Evolutionary conservation across 2,797 vertebrate genomes (phyloP).

Genomic region (Clarias pachynema): DNA sequence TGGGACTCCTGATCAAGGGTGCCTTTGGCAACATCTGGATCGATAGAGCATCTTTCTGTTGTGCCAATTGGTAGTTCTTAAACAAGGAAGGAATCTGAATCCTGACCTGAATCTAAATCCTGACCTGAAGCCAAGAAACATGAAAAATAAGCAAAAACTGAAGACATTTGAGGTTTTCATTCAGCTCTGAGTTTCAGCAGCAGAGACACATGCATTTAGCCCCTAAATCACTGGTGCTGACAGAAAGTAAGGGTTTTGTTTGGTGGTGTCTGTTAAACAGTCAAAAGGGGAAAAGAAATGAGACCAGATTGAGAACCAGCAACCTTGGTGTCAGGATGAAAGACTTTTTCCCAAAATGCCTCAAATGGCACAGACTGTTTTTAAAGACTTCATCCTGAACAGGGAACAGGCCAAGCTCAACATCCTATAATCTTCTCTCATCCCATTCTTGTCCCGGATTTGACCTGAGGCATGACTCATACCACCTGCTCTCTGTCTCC

Average conservation of each 20-base stretch:
- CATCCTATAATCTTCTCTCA: not conserved
- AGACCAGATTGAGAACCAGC: not conserved
- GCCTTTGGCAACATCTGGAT: no score
- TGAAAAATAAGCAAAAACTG: not conserved
- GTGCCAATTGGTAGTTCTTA: not conserved
- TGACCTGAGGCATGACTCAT: constrained; percentile 24
- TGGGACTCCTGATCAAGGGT: no score
- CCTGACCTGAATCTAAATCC: not conserved
- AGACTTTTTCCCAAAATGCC: not conserved
- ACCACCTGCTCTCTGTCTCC: constrained; percentile 2
- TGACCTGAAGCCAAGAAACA: not conserved
- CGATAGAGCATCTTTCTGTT: no score
- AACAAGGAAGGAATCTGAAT: not conserved
- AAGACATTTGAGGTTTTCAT: not conserved
- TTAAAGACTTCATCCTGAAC: constrained; percentile 1
- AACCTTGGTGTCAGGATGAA: not conserved
- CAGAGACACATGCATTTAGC: not conserved
- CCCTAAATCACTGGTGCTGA: not conserved
- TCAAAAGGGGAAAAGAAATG: not conserved
- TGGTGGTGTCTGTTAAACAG: not conserved
- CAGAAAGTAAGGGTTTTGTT: not conserved
- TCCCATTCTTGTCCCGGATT: not conserved
- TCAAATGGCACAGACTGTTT: not conserved
- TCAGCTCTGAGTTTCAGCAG: not conserved
- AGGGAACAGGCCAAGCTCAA: not conserved